Evolutionary conservation across 2,888 invertebrate genomes (phyloP).

Genomic region (Phyto melanocephala): DNA sequence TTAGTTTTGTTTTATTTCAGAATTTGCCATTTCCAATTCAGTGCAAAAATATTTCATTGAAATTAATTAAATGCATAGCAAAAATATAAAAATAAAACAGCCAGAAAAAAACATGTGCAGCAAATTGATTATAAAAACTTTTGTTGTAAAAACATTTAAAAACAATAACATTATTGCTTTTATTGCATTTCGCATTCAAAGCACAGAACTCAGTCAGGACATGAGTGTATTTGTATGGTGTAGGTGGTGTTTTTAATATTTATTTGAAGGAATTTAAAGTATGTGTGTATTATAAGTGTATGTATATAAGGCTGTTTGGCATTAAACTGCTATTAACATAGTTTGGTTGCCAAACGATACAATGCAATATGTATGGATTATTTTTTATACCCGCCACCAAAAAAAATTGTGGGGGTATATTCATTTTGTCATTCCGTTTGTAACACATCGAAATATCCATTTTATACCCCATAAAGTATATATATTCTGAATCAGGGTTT

Average conservation of each 20-base stretch:
- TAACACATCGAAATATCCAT: too few relatives aligned
- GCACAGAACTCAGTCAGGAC: background rate
- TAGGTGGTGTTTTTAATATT: background rate
- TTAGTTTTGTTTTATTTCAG: background rate
- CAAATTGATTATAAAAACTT: constrained; percentile 51
- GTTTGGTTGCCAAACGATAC: constrained; percentile 10
- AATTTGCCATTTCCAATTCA: background rate
- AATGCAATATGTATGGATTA: constrained; percentile 28
- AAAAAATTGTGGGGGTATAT: too few relatives aligned
- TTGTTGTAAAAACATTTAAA: constrained; percentile 49
- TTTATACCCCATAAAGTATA: too few relatives aligned
- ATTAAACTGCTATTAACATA: constrained; percentile 25
- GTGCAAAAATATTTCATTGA: constrained; percentile 26
- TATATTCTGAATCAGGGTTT: too few relatives aligned
- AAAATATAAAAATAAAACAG: background rate
- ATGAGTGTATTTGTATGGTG: background rate
- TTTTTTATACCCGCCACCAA: too few relatives aligned
- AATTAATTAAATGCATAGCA: constrained; percentile 48
- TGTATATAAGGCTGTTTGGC: background rate
- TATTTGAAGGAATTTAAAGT: background rate
- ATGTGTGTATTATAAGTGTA: too few relatives aligned
- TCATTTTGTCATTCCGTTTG: too few relatives aligned
- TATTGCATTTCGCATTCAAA: constrained; percentile 41
- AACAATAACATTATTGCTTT: constrained; percentile 48
- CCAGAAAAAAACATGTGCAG: background rate